A percentile compares a stretch with the other conserved stretches of the same genome.
Evolutionary conservation across 2,113 vertebrate species (phyloP).

Genomic region (Ibidorhyncha struthersii): DNA sequence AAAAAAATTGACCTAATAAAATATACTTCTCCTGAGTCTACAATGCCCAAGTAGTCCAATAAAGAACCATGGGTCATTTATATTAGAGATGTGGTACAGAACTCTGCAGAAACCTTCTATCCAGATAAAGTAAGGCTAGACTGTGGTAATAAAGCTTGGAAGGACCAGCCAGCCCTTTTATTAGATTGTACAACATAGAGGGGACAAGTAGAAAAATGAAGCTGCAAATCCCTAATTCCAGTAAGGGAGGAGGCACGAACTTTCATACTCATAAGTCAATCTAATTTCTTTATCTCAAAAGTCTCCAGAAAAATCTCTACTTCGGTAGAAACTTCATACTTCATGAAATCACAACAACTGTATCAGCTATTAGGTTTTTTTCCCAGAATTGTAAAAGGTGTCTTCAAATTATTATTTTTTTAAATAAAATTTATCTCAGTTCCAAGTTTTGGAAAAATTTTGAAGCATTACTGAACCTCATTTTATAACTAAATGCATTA

Average conservation of each 20-base stretch:
- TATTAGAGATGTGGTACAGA: background rate
- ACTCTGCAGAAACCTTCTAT: background rate
- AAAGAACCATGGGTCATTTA: background rate
- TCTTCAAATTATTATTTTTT: background rate
- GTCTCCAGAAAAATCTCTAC: background rate
- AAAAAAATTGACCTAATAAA: background rate
- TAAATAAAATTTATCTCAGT: background rate
- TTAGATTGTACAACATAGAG: background rate
- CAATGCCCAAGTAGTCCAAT: background rate
- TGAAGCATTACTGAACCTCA: background rate
- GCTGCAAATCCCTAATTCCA: background rate
- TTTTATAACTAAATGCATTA: constrained; percentile 21
- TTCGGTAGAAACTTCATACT: background rate
- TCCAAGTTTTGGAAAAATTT: background rate
- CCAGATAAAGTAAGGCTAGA: background rate
- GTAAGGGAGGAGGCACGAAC: background rate
- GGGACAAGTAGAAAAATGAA: background rate
- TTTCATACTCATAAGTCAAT: background rate
- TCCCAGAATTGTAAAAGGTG: background rate
- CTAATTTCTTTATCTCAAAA: background rate
- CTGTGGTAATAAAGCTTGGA: background rate
- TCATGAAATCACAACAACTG: background rate
- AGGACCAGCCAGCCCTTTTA: background rate
- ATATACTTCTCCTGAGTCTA: background rate
- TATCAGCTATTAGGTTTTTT: background rate